phyloP scores from a whole-genome alignment of 2,888 invertebrate species.

The Acanthosoma haemorrhoidale region DNA sequence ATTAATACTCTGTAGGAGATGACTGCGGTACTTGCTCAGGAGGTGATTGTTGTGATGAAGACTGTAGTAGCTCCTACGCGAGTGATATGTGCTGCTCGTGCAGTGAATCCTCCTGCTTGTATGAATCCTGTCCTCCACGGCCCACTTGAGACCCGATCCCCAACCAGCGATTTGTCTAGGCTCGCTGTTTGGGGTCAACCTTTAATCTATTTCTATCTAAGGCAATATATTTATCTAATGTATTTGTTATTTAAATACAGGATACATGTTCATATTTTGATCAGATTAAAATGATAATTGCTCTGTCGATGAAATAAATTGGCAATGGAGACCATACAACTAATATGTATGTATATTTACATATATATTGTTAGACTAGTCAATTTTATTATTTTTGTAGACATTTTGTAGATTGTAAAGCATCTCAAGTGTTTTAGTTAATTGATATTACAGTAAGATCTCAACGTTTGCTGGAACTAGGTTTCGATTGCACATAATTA shows the following conservation, averaged over 20 bases:
- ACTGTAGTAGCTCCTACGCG: conserved; percentile 46
- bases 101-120: conserved; percentile 60
- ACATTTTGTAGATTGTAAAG: too few species aligned
- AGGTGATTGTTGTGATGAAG: conserved; percentile 35
- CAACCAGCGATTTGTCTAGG: conserved; percentile 28
- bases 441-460: too few species aligned
- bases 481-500: too few species aligned
- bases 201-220: not conserved
- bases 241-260: conserved; percentile 10
- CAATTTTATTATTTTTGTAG: conserved; percentile 6
- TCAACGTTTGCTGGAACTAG: too few species aligned
- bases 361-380: conserved; percentile 1
- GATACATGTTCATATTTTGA: not conserved
- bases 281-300: not conserved
- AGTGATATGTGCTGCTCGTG: conserved; percentile 59
- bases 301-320: not conserved
- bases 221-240: conserved; percentile 2
- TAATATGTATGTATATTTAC: conserved; percentile 4
- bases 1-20: not conserved
- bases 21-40: conserved; percentile 32
- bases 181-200: conserved; percentile 21
- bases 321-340: not conserved
- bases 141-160: conserved; percentile 30
- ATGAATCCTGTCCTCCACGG: conserved; percentile 49
- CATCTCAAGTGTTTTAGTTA: too few species aligned